These are phyloP conservation scores for Lacerta bilineata DNA, from an alignment of 2,797 vertebrate genomes.

Conservation along the genomic window DNA sequence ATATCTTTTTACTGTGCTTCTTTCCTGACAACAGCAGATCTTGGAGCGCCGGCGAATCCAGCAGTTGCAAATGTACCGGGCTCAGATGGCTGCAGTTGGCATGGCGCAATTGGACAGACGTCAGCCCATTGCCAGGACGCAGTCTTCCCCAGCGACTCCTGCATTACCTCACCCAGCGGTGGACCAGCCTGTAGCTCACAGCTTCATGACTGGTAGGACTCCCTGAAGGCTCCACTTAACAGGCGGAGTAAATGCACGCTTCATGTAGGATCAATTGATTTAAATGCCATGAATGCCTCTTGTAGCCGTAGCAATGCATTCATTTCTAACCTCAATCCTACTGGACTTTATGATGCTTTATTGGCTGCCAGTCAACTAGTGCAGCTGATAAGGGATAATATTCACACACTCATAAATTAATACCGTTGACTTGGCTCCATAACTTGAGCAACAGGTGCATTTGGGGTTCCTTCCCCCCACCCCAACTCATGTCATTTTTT, in stretches of 20 bases:
- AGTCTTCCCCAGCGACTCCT: slow-evolving; percentile 78
- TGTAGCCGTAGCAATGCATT: slow-evolving; percentile 80
- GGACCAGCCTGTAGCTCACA: slow-evolving; percentile 81
- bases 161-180: slow-evolving; percentile 79
- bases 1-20: slow-evolving; percentile 81
- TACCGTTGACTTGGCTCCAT: slow-evolving; percentile 72
- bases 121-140: slow-evolving; percentile 75
- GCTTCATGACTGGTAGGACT: slow-evolving; percentile 86
- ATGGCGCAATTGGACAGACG: slow-evolving; percentile 83
- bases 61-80: slow-evolving; percentile 78
- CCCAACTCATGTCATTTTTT: not conserved
- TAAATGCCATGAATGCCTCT: slow-evolving; percentile 88
- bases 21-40: slow-evolving; percentile 80
- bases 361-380: slow-evolving; percentile 84
- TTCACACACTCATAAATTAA: slow-evolving; percentile 82
- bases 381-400: slow-evolving; percentile 80
- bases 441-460: slow-evolving; percentile 80
- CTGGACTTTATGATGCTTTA: slow-evolving; percentile 81
- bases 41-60: slow-evolving; percentile 74
- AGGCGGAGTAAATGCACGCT: slow-evolving; percentile 83
- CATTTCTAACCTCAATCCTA: slow-evolving; percentile 76
- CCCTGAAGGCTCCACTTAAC: slow-evolving; percentile 79
- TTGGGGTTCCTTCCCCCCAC: slow-evolving; percentile 56
- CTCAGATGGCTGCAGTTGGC: slow-evolving; percentile 79
- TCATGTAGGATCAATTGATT: slow-evolving; percentile 89